phyloP scores from a whole-genome alignment of 1,140 invertebrate species.

The Tetramorium simillimum region DNA sequence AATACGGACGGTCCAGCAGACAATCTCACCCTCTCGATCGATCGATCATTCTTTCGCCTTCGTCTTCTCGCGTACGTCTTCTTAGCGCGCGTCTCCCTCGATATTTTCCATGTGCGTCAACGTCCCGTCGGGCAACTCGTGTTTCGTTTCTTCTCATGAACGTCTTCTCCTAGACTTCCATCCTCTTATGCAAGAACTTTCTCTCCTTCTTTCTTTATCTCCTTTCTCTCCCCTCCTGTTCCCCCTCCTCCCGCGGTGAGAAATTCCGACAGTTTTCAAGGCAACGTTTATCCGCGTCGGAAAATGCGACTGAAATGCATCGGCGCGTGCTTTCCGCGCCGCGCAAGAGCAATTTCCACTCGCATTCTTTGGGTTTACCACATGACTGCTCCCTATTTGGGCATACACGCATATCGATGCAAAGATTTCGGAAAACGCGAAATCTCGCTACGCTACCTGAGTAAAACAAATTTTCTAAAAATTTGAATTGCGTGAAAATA shows the following conservation, averaged over 20 bases:
- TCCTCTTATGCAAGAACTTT: conserved; percentile 1
- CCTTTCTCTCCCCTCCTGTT: not conserved
- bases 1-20: conserved; percentile 34
- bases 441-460: not conserved
- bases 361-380: conserved; percentile 53
- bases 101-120: conserved; percentile 41
- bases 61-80: conserved; percentile 18
- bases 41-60: conserved; percentile 29
- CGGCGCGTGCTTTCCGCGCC: conserved; percentile 35
- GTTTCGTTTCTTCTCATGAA: conserved; percentile 1
- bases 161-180: not conserved
- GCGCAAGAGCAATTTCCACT: conserved; percentile 54
- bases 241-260: not conserved
- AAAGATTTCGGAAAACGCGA: not conserved
- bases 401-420: conserved; percentile 15
- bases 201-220: not conserved
- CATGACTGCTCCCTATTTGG: conserved; percentile 46
- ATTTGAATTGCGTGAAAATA: not conserved
- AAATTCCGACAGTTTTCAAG: conserved; percentile 57
- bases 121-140: conserved; percentile 1
- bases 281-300: conserved; percentile 47
- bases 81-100: conserved; percentile 10
- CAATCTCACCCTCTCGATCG: not conserved
- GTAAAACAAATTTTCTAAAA: conserved; percentile 1
- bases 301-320: conserved; percentile 49